Base-by-base conservation (phyloP, 2,113 vertebrate genomes). In the Xyrauchen texanus region DNA sequence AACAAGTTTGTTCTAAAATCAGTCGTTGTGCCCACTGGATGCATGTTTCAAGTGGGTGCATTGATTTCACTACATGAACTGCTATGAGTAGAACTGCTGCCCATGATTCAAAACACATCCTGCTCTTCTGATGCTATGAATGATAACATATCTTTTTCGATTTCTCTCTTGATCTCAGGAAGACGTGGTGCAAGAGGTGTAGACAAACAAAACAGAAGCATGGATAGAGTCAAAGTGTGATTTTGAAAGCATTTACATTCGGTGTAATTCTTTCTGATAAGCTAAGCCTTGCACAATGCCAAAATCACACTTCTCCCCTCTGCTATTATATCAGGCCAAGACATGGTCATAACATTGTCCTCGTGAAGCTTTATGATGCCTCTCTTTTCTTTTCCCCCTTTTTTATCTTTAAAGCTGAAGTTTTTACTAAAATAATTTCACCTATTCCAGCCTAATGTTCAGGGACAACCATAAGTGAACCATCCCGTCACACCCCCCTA, bases 331-430 rank as follows among this genome's bases (percentile, higher is more conserved):
- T 34, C 21, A 34, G 21, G 21, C 21, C 21, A 34, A 34, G 21
- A 34, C 21, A 57, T 44, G 34, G 51, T 51, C 46, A 34, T 52
- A 45, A 44, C 44, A 13, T 7, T 64, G 67, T 45, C 49, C 68
- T 46, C 53, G 77, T 45, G 42, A 62, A 52, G 68, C 76, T 85
- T 82, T 73, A 63, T 75, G 81, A 79, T 81, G 86, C 80, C 79
- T 55, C 10, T 51, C 74, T 70, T 76, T 86, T 87, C 21, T 81
- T 86, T 90, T 81, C 44, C 45, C n/a, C 79, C 84, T 88, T 87
- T 87, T 34, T 34, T 34, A 34, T 34, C 21, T 34, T 34, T 34
- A 34, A 34, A 34, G 21, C 21, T 34, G 21, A 34, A 34, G 21
- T 34, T 34, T 34, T 1, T 34, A 3, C 21, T 34, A 34, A 34